Evolutionary conservation across 2,888 invertebrate species (phyloP), one percentile per base, ranked within the genome.

Genomic region (Keiferia lycopersicella): DNA sequence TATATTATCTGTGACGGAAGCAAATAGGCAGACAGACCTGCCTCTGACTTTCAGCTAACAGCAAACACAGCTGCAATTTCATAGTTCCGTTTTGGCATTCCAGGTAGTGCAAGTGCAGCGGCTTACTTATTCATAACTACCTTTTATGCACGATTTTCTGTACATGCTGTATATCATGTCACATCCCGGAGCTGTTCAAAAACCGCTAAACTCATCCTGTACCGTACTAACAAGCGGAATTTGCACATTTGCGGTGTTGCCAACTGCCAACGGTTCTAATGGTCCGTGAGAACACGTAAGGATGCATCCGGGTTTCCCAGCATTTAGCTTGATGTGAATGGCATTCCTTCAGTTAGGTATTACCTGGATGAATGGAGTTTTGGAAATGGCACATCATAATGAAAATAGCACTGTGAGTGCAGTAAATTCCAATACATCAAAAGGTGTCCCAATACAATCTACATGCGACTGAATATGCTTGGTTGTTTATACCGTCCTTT

Each of bases 121-220:
- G n/a, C n/a, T n/a, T n/a, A n/a, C n/a, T n/a, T n/a, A n/a, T n/a
- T n/a, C n/a, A n/a, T n/a, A n/a, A n/a, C n/a, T n/a, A n/a, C n/a
- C n/a, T n/a, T n/a, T n/a, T n/a, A n/a, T 4, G 16, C 2, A 45
- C 16, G 1, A n/a, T 45, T 45, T 45, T 16, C 45, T 45, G 45
- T 4, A 45, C 8, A 16, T 45, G 16, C n/a, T 16, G 16, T 45
- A 41, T 41, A 14, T 41, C 14, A 14, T 14, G 41, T 6, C 20
- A 8, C 20, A 18, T 20, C 50, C 20, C 20, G 12, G 18, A 50
- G 20, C 18, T 16, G 8, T 14, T 22, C 22, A 20, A 22, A 53
- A 22, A 53, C 51, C 51, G 51, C 51, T 53, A 26, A 53, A 20
- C 51, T 6, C 51, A 53, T 53, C 51, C 51, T 53, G 51, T 22